These are phyloP conservation scores for Thamnophis sirtalis DNA, from an alignment of 2,113 vertebrate species.

Conservation along the genomic window DNA sequence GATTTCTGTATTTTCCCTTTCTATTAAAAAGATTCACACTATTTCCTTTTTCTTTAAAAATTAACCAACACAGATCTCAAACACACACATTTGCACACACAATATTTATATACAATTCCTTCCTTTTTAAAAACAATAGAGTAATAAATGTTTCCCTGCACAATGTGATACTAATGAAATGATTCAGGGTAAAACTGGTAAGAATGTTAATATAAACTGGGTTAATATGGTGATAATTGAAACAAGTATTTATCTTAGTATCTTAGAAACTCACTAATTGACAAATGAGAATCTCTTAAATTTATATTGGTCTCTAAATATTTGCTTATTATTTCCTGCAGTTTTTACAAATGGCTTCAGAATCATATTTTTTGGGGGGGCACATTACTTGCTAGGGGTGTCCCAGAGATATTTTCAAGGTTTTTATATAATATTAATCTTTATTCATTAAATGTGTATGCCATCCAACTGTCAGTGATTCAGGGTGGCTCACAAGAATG, in stretches of 20 bases:
- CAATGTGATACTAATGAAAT: conserved; percentile 8
- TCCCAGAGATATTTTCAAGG: background rate
- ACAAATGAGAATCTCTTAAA: conserved; percentile 25
- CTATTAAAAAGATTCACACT: conserved; percentile 4
- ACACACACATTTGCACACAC: conserved; percentile 43
- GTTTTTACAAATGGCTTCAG: conserved; percentile 31
- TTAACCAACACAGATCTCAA: conserved; percentile 17
- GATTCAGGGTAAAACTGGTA: conserved; percentile 36
- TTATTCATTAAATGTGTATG: background rate
- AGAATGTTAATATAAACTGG: conserved; percentile 22
- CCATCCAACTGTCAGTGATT: background rate
- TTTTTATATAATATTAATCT: background rate
- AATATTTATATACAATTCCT: conserved; percentile 44
- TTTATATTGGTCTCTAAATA: conserved; percentile 27
- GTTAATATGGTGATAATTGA: conserved; percentile 1
- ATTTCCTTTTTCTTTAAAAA: conserved; percentile 26
- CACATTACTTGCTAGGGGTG: background rate
- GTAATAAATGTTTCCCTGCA: conserved; percentile 32
- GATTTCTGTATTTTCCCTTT: conserved; percentile 20
- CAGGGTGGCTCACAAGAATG: background rate
- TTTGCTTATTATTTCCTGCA: conserved; percentile 34
- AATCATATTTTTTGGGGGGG: conserved; percentile 23
- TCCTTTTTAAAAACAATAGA: conserved; percentile 5
- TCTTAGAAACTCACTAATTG: background rate
- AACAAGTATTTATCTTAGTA: conserved; percentile 5